Conservation (phyloP, 2,888 invertebrate species). For the Acleris laterana region DNA sequence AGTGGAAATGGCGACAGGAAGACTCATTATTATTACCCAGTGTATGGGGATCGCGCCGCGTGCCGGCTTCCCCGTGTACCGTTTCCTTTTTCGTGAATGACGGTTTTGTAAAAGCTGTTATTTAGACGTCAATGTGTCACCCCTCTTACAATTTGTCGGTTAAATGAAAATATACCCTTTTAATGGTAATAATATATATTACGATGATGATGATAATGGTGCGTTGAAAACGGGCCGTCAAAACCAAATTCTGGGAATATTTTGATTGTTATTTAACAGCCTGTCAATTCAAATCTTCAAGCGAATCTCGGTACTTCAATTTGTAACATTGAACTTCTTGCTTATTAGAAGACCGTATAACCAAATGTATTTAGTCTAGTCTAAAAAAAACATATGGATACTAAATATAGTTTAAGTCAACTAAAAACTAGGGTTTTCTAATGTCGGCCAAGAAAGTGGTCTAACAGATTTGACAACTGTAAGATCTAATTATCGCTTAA, state of each 20-base stretch:
- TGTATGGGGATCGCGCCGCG: constrained; percentile 57
- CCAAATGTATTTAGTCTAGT: neutral
- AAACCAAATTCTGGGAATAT: constrained; percentile 14
- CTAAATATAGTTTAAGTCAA: no score
- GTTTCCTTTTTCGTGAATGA: constrained; percentile 65
- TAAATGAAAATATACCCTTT: constrained; percentile 30
- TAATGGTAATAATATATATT: constrained; percentile 23
- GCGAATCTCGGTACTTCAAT: neutral
- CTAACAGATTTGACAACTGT: no score
- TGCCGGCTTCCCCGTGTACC: constrained; percentile 64
- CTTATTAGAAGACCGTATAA: neutral
- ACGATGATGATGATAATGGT: constrained; percentile 11
- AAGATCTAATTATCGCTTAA: no score
- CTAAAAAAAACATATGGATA: no score
- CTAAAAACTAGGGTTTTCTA: no score
- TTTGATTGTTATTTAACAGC: neutral
- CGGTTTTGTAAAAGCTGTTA: constrained; percentile 74
- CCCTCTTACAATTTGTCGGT: constrained; percentile 54
- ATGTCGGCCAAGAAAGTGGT: no score
- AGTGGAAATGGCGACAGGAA: constrained; percentile 67
- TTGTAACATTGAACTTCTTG: no score
- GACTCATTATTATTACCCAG: constrained; percentile 77
- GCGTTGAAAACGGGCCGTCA: constrained; percentile 2
- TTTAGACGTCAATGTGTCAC: constrained; percentile 65
- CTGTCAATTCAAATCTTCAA: neutral